phyloP scores from a whole-genome alignment of 1,140 invertebrate species.

The Drosophila parvula region DNA sequence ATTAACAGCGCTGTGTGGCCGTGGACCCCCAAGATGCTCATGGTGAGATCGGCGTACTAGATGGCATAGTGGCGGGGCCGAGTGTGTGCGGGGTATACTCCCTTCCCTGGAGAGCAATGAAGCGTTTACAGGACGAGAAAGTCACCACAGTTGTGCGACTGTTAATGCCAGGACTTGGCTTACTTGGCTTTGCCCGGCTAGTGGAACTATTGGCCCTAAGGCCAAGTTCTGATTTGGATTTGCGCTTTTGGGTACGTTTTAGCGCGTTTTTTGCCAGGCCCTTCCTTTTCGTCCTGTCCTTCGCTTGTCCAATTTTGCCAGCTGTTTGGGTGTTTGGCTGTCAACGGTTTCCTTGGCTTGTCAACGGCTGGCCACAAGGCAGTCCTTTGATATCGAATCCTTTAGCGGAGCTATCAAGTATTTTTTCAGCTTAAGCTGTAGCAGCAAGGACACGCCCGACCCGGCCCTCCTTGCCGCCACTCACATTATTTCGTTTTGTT shows the following conservation, averaged over 20 bases:
- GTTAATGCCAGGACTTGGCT: constrained; percentile 59
- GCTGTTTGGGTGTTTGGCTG: constrained; percentile 64
- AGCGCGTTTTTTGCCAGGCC: not conserved
- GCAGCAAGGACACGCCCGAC: constrained; percentile 53
- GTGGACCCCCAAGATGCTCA: constrained; percentile 34
- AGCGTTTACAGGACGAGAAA: constrained; percentile 62
- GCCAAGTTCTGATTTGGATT: constrained; percentile 57
- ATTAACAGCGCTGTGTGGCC: constrained; percentile 72
- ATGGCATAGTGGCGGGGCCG: constrained; percentile 1
- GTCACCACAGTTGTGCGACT: constrained; percentile 67
- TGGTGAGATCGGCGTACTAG: constrained; percentile 61
- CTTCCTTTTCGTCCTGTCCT: constrained; percentile 23
- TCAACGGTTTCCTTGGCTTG: constrained; percentile 63
- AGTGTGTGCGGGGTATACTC: not conserved
- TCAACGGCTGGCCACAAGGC: constrained; percentile 67
- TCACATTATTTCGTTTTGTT: constrained; percentile 53
- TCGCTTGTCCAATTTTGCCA: constrained; percentile 73
- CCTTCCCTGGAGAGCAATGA: constrained; percentile 45
- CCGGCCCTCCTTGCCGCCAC: constrained; percentile 24
- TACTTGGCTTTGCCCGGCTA: constrained; percentile 14
- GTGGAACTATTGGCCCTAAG: constrained; percentile 26
- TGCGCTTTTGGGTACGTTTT: constrained; percentile 50
- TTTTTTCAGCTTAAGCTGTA: constrained; percentile 45
- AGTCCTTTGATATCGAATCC: constrained; percentile 78
- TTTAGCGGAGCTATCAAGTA: constrained; percentile 73